Conservation (phyloP, 2,113 vertebrate genomes). For the Myanophis thanlyinensis region DNA sequence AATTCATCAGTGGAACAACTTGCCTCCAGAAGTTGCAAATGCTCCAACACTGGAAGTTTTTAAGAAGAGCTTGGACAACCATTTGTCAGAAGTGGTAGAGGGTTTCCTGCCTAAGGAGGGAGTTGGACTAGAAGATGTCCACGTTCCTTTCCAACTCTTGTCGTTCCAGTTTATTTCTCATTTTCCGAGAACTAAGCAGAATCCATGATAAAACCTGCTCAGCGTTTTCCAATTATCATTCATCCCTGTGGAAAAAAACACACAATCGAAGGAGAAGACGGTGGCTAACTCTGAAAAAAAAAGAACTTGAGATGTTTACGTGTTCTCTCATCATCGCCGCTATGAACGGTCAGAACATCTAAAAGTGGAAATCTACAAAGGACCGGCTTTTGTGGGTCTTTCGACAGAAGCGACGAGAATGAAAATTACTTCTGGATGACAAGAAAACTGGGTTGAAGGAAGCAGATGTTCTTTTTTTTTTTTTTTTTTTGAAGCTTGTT, state of each 20-base stretch:
- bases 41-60: too few species aligned
- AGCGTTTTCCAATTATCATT: constrained; percentile 58
- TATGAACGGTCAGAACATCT: constrained; percentile 9
- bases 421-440: background rate
- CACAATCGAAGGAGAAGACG: constrained; percentile 38
- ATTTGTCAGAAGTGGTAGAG: too few species aligned
- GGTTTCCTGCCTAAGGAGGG: too few species aligned
- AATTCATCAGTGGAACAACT: too few species aligned
- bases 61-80: too few species aligned
- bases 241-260: constrained; percentile 54
- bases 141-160: too few species aligned
- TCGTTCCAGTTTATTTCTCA: too few species aligned
- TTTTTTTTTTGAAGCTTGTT: too few species aligned
- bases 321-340: background rate
- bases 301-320: background rate
- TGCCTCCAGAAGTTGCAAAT: too few species aligned
- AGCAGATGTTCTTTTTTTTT: background rate
- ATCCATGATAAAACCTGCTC: background rate
- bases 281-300: constrained; percentile 31
- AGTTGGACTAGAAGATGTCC: too few species aligned
- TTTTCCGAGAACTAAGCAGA: background rate
- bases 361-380: background rate
- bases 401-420: background rate
- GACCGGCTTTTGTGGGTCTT: background rate
- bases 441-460: background rate